Base-by-base conservation (phyloP, 2,113 vertebrate genomes). In the Corythornis madagascariensis region DNA sequence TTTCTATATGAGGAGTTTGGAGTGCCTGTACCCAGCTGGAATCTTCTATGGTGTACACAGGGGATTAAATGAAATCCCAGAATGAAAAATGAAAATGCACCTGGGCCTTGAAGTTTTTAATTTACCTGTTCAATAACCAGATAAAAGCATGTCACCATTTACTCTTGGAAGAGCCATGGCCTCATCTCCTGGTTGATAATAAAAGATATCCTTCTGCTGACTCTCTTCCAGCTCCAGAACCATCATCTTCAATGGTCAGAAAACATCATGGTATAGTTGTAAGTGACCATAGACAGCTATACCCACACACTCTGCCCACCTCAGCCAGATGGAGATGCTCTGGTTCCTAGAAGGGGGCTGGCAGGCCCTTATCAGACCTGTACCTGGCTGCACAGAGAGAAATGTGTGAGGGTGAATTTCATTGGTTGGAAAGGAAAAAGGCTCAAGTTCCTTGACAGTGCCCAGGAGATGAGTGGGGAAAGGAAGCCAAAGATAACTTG, bases 401-500 rank as follows among this genome's bases (percentile, higher is more conserved):
- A 50, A 28, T 6, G 16, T 7, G 4, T 22, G 45, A 45, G 31
- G 48, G 9, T 0, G 0, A 87, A 77, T 87, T 81, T 70, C 33
- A 19, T 13, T 1, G 0, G 22, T 20, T 0, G 0, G 45, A 28
- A 52, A 63, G 33, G 19, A 64, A 73, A 79, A 72, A 4, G 22
- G 13, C 22, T 73, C 43, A 9, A 11, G 47, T 69, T 64, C 64
- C 59, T 80, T 55, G 69, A 43, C 14, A 25, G 47, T n/a, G 42
- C 48, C 38, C 53, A 59, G 53, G 60, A 76, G 25, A 67, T 26
- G 47, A 28, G 40, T 19, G 5, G 25, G 43, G n/a, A 66, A 53
- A 76, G 26, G 71, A n/a, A 71, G 16, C 47, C 72, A 72, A 75
- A 91, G 22, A 20, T 67, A 80, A 80, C 22, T 33, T 71, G 42